Evolutionary conservation across 2,797 vertebrate species (phyloP), one percentile per base, ranked within the genome.

Genomic region (Clarias laeviceps): DNA sequence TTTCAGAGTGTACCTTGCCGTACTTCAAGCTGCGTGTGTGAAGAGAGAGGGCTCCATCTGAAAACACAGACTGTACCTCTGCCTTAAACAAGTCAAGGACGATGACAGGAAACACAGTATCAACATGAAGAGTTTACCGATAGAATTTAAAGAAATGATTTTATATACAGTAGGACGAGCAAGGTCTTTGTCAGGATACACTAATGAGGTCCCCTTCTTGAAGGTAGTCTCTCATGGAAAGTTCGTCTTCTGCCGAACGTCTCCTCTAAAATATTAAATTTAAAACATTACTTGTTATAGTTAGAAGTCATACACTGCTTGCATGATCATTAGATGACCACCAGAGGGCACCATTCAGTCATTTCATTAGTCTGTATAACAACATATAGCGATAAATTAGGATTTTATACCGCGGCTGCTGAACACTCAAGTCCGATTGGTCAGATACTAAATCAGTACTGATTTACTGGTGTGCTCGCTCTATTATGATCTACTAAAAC

Each of bases 21-120:
- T 99, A 99, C 82, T 98, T 99, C 85, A 99, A 96, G 91, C 98
- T 99, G 86, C 98, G 95, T 0, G 98, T 99, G 91, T 99, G 98
- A 89, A 99, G 94, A 0, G 97, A 99, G 0, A 98, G 90, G 0
- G 98, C 97, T 1, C 98, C 98, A 5, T 99, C 98, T 0, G 97
- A 96, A 92, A 97, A 99, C 22, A 99, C 95, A 0, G 98, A 97
- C 94, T 99, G 98, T 15, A 99, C 98, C 89, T 99, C 98, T 12
- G 98, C 98, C 98, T 99, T 90, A 1, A 90, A 76, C 1, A n/a
- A 1, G 87, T 96, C 89, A 96, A 97, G 92, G 95, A 84, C 12
- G 83, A 22, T n/a, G 29, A 4, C 14, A 45, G 11, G 45, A 50
- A 24, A 72, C 20, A 40, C 5, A 59, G 5, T 18, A 14, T 27